Conservation (phyloP, 2,797 vertebrate species). For the Premnoplex brunnescens region DNA sequence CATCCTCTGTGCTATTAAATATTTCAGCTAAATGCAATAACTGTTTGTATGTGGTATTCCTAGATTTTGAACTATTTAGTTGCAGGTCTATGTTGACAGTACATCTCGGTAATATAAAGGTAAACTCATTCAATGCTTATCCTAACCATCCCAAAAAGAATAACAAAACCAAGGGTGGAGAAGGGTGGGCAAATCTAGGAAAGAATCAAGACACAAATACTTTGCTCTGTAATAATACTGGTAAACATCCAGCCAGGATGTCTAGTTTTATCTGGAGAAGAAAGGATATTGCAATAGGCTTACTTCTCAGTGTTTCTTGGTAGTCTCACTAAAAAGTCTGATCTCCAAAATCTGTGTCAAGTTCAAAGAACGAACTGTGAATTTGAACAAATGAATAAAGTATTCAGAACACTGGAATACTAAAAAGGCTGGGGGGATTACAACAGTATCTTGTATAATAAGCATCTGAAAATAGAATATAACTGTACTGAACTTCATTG, state of each 20-base stretch:
- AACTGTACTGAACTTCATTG: not conserved
- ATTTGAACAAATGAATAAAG: not conserved
- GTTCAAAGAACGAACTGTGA: not conserved
- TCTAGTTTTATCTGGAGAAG: slow-evolving; percentile 10
- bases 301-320: not conserved
- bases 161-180: not conserved
- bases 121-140: not conserved
- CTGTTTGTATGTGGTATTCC: not conserved
- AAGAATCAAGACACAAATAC: slow-evolving; percentile 7
- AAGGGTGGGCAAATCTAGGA: slow-evolving; percentile 11
- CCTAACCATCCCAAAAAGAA: not conserved
- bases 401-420: not conserved
- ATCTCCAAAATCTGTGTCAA: not conserved
- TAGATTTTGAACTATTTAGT: not conserved
- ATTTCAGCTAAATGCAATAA: slow-evolving; percentile 41
- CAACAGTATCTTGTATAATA: not conserved
- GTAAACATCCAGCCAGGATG: slow-evolving; percentile 41
- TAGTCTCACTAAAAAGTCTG: not conserved
- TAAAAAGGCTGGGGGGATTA: not conserved
- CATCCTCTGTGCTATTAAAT: not conserved
- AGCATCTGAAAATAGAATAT: not conserved
- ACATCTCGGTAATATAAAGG: not conserved
- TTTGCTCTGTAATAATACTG: not conserved
- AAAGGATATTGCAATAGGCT: not conserved
- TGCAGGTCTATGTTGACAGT: not conserved